phyloP scores from a whole-genome alignment of 2,888 invertebrate genomes.

The Metacarcinus magister region DNA sequence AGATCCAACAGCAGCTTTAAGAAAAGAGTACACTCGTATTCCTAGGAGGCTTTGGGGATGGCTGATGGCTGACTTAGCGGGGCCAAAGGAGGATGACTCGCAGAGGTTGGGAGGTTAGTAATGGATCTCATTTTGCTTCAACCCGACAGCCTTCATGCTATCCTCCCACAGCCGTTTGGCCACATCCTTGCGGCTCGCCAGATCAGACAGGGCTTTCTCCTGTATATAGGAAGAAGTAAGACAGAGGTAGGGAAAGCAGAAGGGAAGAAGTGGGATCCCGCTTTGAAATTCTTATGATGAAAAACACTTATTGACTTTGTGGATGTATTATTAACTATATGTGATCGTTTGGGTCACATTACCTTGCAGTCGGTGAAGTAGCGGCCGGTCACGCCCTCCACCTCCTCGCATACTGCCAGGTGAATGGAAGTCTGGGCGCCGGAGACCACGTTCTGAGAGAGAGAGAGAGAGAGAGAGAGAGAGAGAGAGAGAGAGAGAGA shows the following conservation, averaged over 20 bases:
- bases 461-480: neutral
- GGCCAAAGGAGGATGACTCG: neutral
- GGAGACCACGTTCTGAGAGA: constrained; percentile 85
- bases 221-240: neutral
- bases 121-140: neutral
- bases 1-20: too few species aligned
- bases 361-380: constrained; percentile 91
- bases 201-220: neutral
- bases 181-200: neutral
- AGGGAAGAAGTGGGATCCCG: too few species aligned
- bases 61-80: neutral
- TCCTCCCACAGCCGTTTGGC: constrained; percentile 18
- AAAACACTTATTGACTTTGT: neutral
- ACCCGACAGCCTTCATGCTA: constrained; percentile 21
- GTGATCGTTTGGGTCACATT: neutral
- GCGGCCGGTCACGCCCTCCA: constrained; percentile 90
- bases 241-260: too few species aligned
- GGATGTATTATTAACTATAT: neutral
- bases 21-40: too few species aligned
- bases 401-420: constrained; percentile 90
- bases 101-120: neutral
- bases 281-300: too few species aligned
- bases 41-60: neutral
- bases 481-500: constrained; percentile 26
- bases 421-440: constrained; percentile 93